Percentiles rank a stretch among this genome's conserved stretches.
Conservation (phyloP, 2,797 vertebrate genomes). For the Manis crassicaudata region DNA sequence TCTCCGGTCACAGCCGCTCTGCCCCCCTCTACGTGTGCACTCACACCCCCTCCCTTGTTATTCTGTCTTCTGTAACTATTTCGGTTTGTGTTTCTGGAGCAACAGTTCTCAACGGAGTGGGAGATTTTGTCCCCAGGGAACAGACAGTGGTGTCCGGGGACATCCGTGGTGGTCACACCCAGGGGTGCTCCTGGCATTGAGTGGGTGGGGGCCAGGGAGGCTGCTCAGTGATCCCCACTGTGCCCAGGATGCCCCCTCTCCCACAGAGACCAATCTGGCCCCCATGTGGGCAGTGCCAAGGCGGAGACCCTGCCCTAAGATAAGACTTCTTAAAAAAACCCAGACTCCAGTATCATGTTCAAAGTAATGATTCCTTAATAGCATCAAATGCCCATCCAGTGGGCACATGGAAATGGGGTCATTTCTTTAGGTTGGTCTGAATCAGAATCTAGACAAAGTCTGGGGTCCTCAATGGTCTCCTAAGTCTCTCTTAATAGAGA, state of each 20-base stretch:
- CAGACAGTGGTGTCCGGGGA: not conserved
- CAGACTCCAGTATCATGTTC: not conserved
- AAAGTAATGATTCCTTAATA: not conserved
- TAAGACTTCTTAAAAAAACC: not conserved
- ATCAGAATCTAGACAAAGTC: not conserved
- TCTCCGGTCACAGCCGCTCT: rapidly evolving
- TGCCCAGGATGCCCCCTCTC: not conserved
- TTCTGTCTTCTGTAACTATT: not conserved
- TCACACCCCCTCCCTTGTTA: not conserved
- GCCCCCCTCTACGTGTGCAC: not conserved
- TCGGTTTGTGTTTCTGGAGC: not conserved
- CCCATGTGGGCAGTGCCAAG: not conserved
- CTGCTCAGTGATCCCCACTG: rapidly evolving
- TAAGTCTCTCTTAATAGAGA: not conserved
- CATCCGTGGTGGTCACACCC: not conserved
- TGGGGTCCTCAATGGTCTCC: not conserved
- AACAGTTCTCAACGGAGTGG: not conserved
- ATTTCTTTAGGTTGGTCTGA: not conserved
- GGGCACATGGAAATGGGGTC: not conserved
- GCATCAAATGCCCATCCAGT: too few species aligned
- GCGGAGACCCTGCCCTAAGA: not conserved
- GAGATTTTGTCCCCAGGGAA: not conserved
- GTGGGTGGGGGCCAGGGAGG: not conserved
- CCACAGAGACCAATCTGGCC: not conserved
- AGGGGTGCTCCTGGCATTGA: not conserved